Evolutionary conservation across 2,113 vertebrate species (phyloP), one percentile per base, ranked within the genome.

Genomic region (Stigmatopora nigra): DNA sequence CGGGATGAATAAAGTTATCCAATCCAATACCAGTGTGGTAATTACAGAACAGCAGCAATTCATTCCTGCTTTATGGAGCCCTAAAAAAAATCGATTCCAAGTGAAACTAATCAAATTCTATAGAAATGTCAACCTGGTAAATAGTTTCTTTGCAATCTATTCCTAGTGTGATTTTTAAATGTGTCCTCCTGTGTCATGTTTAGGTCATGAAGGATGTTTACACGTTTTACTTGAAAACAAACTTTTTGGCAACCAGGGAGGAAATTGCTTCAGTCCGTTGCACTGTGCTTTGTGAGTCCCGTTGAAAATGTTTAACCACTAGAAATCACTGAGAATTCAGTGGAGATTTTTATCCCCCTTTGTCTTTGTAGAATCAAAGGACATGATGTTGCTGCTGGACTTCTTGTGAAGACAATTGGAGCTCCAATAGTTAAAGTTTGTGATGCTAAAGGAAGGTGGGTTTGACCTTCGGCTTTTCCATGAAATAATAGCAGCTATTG

Each of bases 201-300:
- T 68, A 99, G 96, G 96, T 76, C 94, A 92, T 64, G 93, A 94
- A 88, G 93, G 93, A 88, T 98, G 96, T 94, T 94, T 98, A 83
- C 92, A 91, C 80, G 88, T 95, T 92, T 94, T 98, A 94, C 94
- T 99, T 94, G 95, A 98, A 94, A 91, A 94, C 86, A 96, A 93
- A 85, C 91, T 90, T 31, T 93, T 92, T 81, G 92, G 91, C 56
- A 93, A 93, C 88, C 88, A 93, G 73, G 95, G 97, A 87, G 94
- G 93, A 90, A 97, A 94, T 69, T 86, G 89, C 69, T 99, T 97
- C 82, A 95, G 92, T 70, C 93, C 95, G 69, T 91, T 99, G 91
- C 96, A 99, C 92, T 99, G 96, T 94, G 95, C 96, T 90, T 90
- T 98, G 96, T 99, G 85, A 95, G 96, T 91, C 58, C 38, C 36